Conservation (phyloP, 2,113 vertebrate genomes). For the Delphinus delphis region DNA sequence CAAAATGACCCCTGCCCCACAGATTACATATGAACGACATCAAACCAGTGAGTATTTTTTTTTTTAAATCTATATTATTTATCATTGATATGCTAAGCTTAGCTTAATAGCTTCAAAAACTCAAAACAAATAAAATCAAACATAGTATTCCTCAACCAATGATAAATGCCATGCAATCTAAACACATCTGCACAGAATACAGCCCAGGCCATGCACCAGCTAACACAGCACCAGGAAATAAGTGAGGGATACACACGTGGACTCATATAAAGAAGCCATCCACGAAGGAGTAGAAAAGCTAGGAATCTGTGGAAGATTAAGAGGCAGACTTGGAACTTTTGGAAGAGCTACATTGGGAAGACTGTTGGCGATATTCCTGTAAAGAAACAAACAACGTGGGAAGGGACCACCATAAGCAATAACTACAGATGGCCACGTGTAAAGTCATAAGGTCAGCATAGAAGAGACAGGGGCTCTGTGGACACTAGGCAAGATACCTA, state of each 20-base stretch:
- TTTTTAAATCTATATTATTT: slow-evolving; percentile 60
- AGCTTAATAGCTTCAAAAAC: slow-evolving; percentile 74
- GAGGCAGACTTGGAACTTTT: slow-evolving; percentile 96
- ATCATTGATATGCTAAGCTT: slow-evolving; percentile 80
- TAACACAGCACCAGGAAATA: slow-evolving; percentile 84
- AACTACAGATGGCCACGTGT: slow-evolving; percentile 76
- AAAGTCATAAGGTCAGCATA: slow-evolving; percentile 72
- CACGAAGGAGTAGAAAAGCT: slow-evolving; percentile 94
- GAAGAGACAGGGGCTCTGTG: slow-evolving; percentile 58
- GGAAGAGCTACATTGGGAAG: slow-evolving; percentile 96
- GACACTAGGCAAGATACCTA: slow-evolving; percentile 82
- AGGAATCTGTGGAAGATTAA: slow-evolving; percentile 97
- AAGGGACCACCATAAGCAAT: slow-evolving; percentile 85
- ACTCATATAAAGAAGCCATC: slow-evolving; percentile 96
- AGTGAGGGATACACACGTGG: slow-evolving; percentile 94
- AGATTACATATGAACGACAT: slow-evolving; percentile 57
- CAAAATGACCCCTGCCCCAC: slow-evolving; percentile 51
- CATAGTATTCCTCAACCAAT: slow-evolving; percentile 72
- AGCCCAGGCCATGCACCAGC: slow-evolving; percentile 88
- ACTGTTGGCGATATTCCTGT: slow-evolving; percentile 98
- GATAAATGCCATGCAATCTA: slow-evolving; percentile 85
- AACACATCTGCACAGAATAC: slow-evolving; percentile 83
- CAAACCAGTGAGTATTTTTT: slow-evolving; percentile 45
- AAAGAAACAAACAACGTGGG: slow-evolving; percentile 87
- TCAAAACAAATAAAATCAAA: slow-evolving; percentile 43